Evolutionary conservation across 2,797 vertebrate species (phyloP).

Genomic region (Microcaecilia unicolor): DNA sequence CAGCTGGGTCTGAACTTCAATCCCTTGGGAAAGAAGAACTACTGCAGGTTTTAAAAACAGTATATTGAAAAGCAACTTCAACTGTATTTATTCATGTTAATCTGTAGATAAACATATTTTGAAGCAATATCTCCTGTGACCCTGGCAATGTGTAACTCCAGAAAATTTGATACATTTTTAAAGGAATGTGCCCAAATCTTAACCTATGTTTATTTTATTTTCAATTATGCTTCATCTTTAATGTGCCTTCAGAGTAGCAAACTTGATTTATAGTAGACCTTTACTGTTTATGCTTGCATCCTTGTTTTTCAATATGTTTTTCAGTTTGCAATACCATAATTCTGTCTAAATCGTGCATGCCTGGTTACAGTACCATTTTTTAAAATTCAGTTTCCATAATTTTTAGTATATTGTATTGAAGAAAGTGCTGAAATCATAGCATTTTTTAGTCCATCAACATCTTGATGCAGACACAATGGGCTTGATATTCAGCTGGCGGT

Average conservation of each 20-base stretch:
- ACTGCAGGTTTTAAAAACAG: conserved; percentile 16
- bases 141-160: conserved; percentile 21
- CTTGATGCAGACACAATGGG: no score
- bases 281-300: conserved; percentile 13
- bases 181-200: conserved; percentile 23
- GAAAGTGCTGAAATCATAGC: conserved; percentile 34
- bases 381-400: conserved; percentile 22
- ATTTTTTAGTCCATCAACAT: no score
- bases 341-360: no score
- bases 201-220: conserved; percentile 49
- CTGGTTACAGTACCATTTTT: no score
- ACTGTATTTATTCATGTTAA: conserved; percentile 43
- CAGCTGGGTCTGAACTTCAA: conserved; percentile 5
- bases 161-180: conserved; percentile 27
- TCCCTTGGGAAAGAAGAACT: conserved; percentile 18
- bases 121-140: conserved; percentile 42
- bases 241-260: conserved; percentile 25
- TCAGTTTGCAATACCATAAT: conserved; percentile 5
- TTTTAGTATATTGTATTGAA: conserved; percentile 9
- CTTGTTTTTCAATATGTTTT: background rate
- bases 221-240: conserved; percentile 38
- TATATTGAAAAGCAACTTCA: conserved; percentile 28
- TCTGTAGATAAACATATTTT: conserved; percentile 36
- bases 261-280: conserved; percentile 37
- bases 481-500: no score